Evolutionary conservation across 2,797 vertebrate genomes (phyloP).

Genomic region (Acrossocheilus fasciatus): DNA sequence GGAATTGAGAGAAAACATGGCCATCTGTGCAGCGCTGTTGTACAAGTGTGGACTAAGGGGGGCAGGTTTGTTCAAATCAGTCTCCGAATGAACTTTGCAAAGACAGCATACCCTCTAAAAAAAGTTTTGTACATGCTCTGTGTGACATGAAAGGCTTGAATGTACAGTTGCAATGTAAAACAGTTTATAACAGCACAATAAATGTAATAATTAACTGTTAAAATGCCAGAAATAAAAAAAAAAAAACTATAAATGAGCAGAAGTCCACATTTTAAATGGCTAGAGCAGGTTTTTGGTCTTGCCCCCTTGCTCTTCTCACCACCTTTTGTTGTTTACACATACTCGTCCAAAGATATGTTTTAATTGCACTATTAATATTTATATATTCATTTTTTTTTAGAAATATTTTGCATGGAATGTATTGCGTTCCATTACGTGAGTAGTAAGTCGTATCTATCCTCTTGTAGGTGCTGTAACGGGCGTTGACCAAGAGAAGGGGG

Average conservation of each 20-base stretch:
- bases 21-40: conserved; percentile 18
- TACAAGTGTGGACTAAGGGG: neutral
- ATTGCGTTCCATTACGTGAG: conserved; percentile 76
- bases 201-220: neutral
- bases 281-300: conserved; percentile 50
- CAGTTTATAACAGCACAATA: neutral
- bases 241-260: neutral
- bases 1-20: neutral
- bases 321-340: conserved; percentile 53
- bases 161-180: neutral
- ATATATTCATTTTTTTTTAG: conserved; percentile 39
- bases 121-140: conserved; percentile 15
- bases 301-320: conserved; percentile 62
- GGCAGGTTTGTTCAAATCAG: conserved; percentile 39
- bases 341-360: conserved; percentile 54
- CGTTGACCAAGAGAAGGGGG: conserved; percentile 75
- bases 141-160: neutral
- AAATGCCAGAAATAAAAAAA: neutral
- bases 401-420: conserved; percentile 80
- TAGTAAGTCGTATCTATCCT: conserved; percentile 85
- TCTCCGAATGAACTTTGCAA: conserved; percentile 16
- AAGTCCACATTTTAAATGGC: neutral
- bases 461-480: conserved; percentile 82
- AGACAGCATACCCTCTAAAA: conserved; percentile 9
- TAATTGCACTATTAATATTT: conserved; percentile 32